Conservation (phyloP, 2,113 vertebrate species). For the Rutilus rutilus region DNA sequence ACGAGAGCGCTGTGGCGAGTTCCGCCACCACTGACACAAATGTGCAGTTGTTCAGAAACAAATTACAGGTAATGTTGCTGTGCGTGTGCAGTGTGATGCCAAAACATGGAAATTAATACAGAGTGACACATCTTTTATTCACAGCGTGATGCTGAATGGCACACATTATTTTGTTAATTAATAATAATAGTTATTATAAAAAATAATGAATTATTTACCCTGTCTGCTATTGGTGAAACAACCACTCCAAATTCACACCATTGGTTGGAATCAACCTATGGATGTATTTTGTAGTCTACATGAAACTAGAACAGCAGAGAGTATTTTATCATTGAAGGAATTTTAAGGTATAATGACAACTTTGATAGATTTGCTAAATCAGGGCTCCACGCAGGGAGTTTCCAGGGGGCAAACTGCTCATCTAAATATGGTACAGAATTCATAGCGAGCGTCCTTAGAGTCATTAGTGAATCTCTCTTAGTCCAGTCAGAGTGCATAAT, state of each 20-base stretch:
- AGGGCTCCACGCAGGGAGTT: background rate
- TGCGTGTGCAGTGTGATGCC: background rate
- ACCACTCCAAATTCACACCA: too few relatives aligned
- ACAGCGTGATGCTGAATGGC: background rate
- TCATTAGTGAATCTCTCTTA: slow-evolving; percentile 38
- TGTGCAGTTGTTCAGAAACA: background rate
- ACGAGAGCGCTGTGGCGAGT: background rate
- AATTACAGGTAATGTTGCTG: slow-evolving; percentile 16
- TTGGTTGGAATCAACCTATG: background rate
- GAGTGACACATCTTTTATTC: slow-evolving; percentile 7
- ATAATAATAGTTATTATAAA: too few relatives aligned
- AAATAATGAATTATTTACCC: too few relatives aligned
- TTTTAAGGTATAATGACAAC: background rate
- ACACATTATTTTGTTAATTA: too few relatives aligned
- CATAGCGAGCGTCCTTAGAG: slow-evolving; percentile 31
- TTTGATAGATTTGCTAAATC: background rate
- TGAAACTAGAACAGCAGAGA: background rate
- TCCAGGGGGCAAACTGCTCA: slow-evolving; percentile 41
- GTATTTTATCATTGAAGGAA: background rate
- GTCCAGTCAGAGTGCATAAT: slow-evolving; percentile 33
- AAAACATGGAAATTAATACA: background rate
- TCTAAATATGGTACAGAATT: slow-evolving; percentile 40
- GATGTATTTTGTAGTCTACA: background rate
- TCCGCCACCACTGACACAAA: background rate
- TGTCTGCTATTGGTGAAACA: too few relatives aligned